Percentiles rank a stretch among this genome's conserved stretches.
phyloP scores from a whole-genome alignment of 2,113 vertebrate genomes.

The Leiothrix lutea region DNA sequence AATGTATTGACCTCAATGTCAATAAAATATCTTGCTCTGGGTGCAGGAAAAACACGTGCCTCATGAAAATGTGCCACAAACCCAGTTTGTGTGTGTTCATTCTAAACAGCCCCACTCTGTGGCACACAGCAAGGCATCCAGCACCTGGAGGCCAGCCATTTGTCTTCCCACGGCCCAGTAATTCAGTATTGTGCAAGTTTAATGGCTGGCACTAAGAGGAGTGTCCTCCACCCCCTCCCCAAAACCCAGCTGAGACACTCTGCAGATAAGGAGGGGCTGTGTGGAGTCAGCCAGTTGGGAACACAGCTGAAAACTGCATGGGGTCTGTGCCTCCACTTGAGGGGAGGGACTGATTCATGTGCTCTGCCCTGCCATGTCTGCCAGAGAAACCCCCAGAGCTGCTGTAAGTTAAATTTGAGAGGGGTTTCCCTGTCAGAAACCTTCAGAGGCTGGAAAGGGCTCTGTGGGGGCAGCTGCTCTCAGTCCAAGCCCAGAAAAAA shows the following conservation, averaged over 20 bases:
- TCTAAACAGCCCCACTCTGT: neutral
- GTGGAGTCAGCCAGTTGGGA: neutral
- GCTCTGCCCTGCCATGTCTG: neutral
- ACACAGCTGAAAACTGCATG: neutral
- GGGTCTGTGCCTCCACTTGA: neutral
- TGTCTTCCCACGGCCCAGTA: neutral
- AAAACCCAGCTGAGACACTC: neutral
- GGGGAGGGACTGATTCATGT: neutral
- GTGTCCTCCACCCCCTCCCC: neutral
- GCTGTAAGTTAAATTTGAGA: neutral
- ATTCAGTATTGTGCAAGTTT: neutral
- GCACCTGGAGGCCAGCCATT: constrained; percentile 12
- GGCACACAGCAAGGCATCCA: neutral
- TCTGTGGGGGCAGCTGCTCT: neutral
- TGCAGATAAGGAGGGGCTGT: neutral
- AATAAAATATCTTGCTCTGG: neutral
- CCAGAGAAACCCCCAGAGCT: neutral
- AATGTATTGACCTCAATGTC: neutral
- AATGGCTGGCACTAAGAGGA: neutral
- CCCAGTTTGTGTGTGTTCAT: neutral
- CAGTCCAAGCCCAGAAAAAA: neutral
- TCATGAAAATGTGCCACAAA: neutral
- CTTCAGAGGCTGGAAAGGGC: neutral
- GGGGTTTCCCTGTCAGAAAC: neutral
- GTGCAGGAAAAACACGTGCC: neutral